Conservation (phyloP, 1,140 invertebrate genomes). For the Dendrolimus punctatus region DNA sequence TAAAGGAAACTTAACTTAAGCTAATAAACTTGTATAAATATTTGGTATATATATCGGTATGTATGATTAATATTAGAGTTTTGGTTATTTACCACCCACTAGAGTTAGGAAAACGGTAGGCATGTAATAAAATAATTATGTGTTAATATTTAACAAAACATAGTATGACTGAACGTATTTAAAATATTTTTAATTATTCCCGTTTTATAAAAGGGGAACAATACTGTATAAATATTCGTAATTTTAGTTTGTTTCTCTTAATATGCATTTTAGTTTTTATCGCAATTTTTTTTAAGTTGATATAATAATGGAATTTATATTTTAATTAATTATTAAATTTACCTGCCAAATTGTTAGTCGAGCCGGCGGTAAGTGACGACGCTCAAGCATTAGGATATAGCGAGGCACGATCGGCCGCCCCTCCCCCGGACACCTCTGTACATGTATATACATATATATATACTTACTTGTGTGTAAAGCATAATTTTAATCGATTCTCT, state of each 20-base stretch:
- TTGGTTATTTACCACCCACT: slow-evolving; percentile 68
- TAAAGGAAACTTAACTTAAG: slow-evolving; percentile 69
- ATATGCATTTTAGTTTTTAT: slow-evolving; percentile 67
- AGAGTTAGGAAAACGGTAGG: slow-evolving; percentile 67
- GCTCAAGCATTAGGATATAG: slow-evolving; percentile 67
- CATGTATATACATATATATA: slow-evolving; percentile 49
- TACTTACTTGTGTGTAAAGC: slow-evolving; percentile 64
- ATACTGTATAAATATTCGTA: slow-evolving; percentile 68
- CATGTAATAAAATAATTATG: slow-evolving; percentile 66
- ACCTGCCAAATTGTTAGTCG: slow-evolving; percentile 65
- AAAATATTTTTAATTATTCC: slow-evolving; percentile 58
- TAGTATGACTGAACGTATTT: slow-evolving; percentile 65
- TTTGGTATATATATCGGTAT: slow-evolving; percentile 69
- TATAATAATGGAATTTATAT: slow-evolving; percentile 49
- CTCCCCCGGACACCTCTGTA: slow-evolving; percentile 37
- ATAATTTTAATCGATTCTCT: slow-evolving; percentile 68
- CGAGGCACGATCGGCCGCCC: slow-evolving; percentile 27
- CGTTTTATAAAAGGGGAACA: slow-evolving; percentile 51
- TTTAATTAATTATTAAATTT: slow-evolving; percentile 57
- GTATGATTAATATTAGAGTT: slow-evolving; percentile 71
- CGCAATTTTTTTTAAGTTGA: slow-evolving; percentile 54
- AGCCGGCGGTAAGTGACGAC: slow-evolving; percentile 58
- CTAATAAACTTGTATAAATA: slow-evolving; percentile 70
- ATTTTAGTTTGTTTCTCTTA: slow-evolving; percentile 60
- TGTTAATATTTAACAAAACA: slow-evolving; percentile 68